A percentile compares a stretch with the other conserved stretches of the same genome.
Conservation (phyloP, 2,888 invertebrate genomes). For the Acanthacorydalis orientalis region DNA sequence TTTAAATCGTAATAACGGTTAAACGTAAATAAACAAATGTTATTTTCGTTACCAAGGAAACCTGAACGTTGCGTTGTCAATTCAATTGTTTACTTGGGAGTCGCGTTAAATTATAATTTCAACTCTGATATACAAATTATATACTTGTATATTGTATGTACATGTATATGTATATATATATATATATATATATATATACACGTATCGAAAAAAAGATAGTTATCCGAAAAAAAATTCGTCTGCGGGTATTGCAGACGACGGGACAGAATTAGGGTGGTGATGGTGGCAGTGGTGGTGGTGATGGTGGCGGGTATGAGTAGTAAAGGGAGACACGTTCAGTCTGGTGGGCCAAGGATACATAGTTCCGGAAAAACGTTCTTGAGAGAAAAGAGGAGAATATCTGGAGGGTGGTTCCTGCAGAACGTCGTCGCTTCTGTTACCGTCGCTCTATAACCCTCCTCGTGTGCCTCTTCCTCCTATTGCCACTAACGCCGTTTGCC, state of each 20-base stretch:
- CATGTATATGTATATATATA: background rate
- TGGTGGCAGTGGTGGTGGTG: constrained; percentile 6
- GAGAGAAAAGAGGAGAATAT: constrained; percentile 8
- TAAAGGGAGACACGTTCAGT: too few species aligned
- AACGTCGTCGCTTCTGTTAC: background rate
- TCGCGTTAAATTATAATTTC: too few species aligned
- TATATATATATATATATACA: constrained; percentile 4
- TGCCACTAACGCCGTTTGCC: background rate
- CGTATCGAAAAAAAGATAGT: background rate
- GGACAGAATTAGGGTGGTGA: constrained; percentile 6
- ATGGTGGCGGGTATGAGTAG: constrained; percentile 5
- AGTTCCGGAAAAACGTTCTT: constrained; percentile 9
- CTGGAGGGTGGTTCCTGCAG: constrained; percentile 8
- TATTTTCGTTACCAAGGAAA: too few species aligned
- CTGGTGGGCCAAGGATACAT: too few species aligned
- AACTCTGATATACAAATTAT: too few species aligned
- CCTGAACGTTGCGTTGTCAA: too few species aligned
- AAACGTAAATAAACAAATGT: too few species aligned
- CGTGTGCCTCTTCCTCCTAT: background rate
- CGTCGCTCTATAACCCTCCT: background rate
- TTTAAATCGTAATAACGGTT: too few species aligned
- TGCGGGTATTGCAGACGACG: constrained; percentile 6
- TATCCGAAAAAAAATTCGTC: background rate
- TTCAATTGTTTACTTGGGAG: too few species aligned
- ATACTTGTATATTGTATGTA: background rate